Evolutionary conservation across 2,888 invertebrate species (phyloP).

Genomic region (Chesias legatella): DNA sequence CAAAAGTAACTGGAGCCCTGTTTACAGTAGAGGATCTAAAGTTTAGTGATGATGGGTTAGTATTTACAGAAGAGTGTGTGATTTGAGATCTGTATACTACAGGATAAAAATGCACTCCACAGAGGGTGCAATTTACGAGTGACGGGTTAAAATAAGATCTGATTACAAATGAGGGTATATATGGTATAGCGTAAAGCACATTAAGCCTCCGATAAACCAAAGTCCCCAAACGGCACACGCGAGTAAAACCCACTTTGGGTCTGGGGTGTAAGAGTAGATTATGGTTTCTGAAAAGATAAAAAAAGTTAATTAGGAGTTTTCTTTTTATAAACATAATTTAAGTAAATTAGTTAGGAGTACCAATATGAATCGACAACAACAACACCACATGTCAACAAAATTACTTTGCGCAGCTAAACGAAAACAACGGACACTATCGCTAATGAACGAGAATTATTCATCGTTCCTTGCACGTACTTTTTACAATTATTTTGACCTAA

Average conservation of each 20-base stretch:
- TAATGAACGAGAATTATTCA: too few relatives aligned
- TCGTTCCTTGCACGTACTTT: too few relatives aligned
- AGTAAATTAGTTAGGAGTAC: too few relatives aligned
- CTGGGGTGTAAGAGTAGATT: constrained; percentile 73
- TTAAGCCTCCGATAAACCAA: constrained; percentile 83
- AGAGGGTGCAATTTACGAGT: background rate
- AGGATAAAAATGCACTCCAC: too few relatives aligned
- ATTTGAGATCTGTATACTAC: background rate
- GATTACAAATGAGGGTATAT: constrained; percentile 42
- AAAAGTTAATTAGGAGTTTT: too few relatives aligned
- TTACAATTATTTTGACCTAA: too few relatives aligned
- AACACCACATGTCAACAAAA: too few relatives aligned
- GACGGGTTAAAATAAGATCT: background rate
- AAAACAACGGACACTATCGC: too few relatives aligned
- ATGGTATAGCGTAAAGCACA: constrained; percentile 82
- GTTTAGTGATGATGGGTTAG: background rate
- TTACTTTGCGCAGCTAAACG: too few relatives aligned
- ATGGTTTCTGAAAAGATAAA: constrained; percentile 66
- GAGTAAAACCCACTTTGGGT: constrained; percentile 80
- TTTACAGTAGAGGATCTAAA: background rate
- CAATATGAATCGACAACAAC: too few relatives aligned
- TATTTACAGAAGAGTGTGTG: constrained; percentile 6
- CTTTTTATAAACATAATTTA: too few relatives aligned
- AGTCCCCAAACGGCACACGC: constrained; percentile 82
- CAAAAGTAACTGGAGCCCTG: background rate